A percentile compares a stretch with the other conserved stretches of the same genome.
Conservation (phyloP, 2,888 invertebrate species). For the Disparrhopalites patrizii region DNA sequence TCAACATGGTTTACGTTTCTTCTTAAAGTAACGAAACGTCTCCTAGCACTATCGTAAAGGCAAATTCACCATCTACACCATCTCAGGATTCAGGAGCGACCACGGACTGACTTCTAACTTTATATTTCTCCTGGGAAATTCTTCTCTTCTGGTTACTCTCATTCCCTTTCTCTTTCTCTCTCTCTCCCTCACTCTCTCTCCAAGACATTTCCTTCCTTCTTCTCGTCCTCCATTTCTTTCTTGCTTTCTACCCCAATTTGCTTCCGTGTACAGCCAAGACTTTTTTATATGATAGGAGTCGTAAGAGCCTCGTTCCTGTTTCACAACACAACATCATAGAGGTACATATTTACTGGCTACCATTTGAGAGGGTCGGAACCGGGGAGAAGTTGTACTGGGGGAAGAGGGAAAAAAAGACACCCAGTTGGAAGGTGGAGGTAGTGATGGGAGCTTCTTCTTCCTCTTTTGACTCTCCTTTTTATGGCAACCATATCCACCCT, state of each 20-base stretch:
- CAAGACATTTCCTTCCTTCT: conserved; percentile 21
- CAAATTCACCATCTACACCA: conserved; percentile 13
- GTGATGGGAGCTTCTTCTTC: too few relatives aligned
- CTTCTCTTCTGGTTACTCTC: conserved; percentile 31
- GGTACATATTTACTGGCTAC: too few relatives aligned
- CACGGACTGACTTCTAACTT: conserved; percentile 31
- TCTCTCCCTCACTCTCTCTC: conserved; percentile 15
- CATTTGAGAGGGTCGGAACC: too few relatives aligned
- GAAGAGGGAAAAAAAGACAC: too few relatives aligned
- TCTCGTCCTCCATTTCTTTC: conserved; percentile 12
- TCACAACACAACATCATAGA: too few relatives aligned
- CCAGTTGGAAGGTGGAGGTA: too few relatives aligned
- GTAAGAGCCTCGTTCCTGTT: too few relatives aligned
- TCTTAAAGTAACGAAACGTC: background rate
- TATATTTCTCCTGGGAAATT: conserved; percentile 45
- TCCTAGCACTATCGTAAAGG: conserved; percentile 14
- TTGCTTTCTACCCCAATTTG: conserved; percentile 23
- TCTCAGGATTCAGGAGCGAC: conserved; percentile 22
- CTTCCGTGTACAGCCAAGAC: background rate
- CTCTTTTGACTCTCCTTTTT: too few relatives aligned
- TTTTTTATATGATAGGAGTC: too few relatives aligned
- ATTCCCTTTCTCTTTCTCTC: conserved; percentile 18
- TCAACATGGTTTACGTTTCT: background rate
- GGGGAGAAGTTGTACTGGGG: too few relatives aligned
- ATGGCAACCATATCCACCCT: too few relatives aligned